Evolutionary conservation across 2,888 invertebrate species (phyloP).

Genomic region (Ceramica pisi): DNA sequence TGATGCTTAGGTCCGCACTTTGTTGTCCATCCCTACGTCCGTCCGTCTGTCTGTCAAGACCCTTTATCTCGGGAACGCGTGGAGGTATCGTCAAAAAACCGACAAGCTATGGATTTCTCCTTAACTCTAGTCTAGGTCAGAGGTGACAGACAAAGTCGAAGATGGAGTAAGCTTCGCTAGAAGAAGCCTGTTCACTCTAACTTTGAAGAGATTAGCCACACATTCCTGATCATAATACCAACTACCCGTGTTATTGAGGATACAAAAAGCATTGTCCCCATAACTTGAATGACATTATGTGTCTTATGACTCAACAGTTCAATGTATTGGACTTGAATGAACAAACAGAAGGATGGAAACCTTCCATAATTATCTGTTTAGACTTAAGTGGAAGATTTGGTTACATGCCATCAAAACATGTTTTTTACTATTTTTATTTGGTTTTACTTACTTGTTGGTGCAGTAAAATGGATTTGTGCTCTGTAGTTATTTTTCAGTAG

Average conservation of each 20-base stretch:
- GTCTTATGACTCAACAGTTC: constrained; percentile 12
- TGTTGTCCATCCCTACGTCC: no score
- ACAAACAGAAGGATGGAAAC: constrained; percentile 14
- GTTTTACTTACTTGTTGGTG: background rate
- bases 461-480: background rate
- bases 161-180: no score
- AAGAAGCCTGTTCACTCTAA: no score
- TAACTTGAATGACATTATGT: constrained; percentile 3
- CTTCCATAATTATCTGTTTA: constrained; percentile 33
- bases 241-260: background rate
- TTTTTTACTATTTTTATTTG: background rate
- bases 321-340: constrained; percentile 12
- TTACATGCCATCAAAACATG: constrained; percentile 17
- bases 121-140: no score
- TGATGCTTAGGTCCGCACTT: no score
- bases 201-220: no score
- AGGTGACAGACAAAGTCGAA: no score
- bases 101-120: no score
- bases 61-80: no score
- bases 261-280: constrained; percentile 16
- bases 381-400: background rate
- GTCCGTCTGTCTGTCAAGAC: no score
- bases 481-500: background rate
- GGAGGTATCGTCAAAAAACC: no score
- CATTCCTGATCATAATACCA: constrained; percentile 5